Percentiles rank a stretch among this genome's conserved stretches.
phyloP scores from a whole-genome alignment of 30 jellyfish, hydroid and myxozoan species.

The Pelagia noctiluca region DNA sequence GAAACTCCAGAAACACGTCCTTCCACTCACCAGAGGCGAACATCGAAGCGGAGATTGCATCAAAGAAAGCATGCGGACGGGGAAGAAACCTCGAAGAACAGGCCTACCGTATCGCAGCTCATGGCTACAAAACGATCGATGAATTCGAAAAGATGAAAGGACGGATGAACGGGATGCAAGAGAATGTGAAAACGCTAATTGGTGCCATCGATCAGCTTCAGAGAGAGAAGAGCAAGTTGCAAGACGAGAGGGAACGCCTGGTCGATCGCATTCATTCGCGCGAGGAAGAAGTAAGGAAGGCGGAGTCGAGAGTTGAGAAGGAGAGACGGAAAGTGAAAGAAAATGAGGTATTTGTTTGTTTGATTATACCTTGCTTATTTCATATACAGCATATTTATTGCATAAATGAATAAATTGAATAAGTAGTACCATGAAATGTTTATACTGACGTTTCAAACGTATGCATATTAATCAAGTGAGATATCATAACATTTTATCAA shows the following conservation, averaged over 20 bases:
- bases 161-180: conserved; percentile 57
- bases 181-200: conserved; percentile 50
- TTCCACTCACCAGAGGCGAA: conserved; percentile 58
- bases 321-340: conserved; percentile 79
- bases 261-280: conserved; percentile 60
- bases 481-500: too few relatives aligned
- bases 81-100: conserved; percentile 53
- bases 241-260: conserved; percentile 74
- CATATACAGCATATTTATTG: too few relatives aligned
- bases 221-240: conserved; percentile 77
- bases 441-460: too few relatives aligned
- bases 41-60: conserved; percentile 35
- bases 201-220: conserved; percentile 59
- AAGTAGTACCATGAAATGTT: too few relatives aligned
- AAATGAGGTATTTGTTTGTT: too few relatives aligned
- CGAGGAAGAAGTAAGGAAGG: conserved; percentile 73
- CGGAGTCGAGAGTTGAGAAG: conserved; percentile 29
- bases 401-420: too few relatives aligned
- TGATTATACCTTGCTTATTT: too few relatives aligned
- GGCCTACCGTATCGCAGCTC: conserved; percentile 29
- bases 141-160: conserved; percentile 67
- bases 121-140: conserved; percentile 57
- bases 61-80: conserved; percentile 52
- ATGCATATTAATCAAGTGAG: too few relatives aligned
- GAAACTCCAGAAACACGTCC: conserved; percentile 60